phyloP scores from a whole-genome alignment of 2,797 vertebrate genomes.

The Sebastes oblongus region DNA sequence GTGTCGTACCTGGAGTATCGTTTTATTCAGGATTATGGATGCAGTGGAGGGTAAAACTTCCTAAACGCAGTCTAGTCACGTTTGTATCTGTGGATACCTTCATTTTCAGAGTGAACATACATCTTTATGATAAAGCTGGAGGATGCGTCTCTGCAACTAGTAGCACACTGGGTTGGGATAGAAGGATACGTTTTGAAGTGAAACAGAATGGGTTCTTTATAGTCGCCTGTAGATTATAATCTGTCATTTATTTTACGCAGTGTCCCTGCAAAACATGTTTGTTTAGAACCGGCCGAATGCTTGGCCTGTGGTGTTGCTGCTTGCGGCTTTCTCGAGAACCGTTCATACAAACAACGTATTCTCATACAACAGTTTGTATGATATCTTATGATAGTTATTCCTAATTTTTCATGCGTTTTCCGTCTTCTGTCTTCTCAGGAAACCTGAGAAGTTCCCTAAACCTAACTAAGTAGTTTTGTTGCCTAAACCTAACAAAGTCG shows the following conservation, averaged over 20 bases:
- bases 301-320: background rate
- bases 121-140: conserved; percentile 20
- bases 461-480: too few species aligned
- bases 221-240: background rate
- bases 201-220: background rate
- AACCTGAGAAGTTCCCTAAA: too few species aligned
- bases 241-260: background rate
- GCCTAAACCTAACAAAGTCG: too few species aligned
- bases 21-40: conserved; percentile 25
- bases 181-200: background rate
- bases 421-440: too few species aligned
- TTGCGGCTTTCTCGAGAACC: background rate
- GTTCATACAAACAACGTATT: too few species aligned
- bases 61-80: background rate
- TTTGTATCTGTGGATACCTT: background rate
- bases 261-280: background rate
- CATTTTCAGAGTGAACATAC: background rate
- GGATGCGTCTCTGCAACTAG: background rate
- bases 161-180: background rate
- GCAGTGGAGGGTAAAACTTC: background rate
- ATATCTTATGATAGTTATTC: too few species aligned
- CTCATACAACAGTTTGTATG: too few species aligned
- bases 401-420: too few species aligned
- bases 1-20: background rate
- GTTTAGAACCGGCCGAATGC: background rate